Percentiles rank a stretch among this genome's conserved stretches.
phyloP scores from a whole-genome alignment of 2,888 invertebrate genomes.

The Rhimphoctona megacephalus region DNA sequence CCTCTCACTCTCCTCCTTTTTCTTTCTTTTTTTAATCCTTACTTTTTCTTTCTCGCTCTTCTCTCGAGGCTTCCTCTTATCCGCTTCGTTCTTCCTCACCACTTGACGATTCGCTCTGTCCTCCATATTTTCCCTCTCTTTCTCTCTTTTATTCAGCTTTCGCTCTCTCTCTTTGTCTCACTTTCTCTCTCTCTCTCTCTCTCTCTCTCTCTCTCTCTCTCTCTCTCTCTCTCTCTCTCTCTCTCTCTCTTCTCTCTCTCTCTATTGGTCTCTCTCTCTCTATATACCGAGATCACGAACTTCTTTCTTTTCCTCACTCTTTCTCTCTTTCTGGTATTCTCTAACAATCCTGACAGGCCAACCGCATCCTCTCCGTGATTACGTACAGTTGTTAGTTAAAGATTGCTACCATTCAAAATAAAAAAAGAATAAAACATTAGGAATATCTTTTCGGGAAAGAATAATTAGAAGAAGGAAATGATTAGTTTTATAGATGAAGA shows the following conservation, averaged over 20 bases:
- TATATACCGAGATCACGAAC: constrained; percentile 58
- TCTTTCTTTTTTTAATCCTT: constrained; percentile 60
- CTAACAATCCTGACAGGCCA: constrained; percentile 66
- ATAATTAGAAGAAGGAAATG: background rate
- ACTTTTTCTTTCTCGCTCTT: constrained; percentile 53
- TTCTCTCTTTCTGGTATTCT: constrained; percentile 53
- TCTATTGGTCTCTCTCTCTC: constrained; percentile 76
- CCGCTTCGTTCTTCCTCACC: constrained; percentile 72
- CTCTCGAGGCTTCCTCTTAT: constrained; percentile 65
- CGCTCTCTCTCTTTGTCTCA: constrained; percentile 75
- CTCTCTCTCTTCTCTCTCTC: constrained; percentile 74
- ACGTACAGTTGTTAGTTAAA: constrained; percentile 53
- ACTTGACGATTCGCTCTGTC: constrained; percentile 54
- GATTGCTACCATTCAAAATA: constrained; percentile 44
- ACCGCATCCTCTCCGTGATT: constrained; percentile 62
- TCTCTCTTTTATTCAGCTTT: constrained; percentile 73
- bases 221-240: constrained; percentile 74
- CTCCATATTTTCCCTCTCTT: constrained; percentile 73
- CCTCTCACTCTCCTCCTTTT: constrained; percentile 69
- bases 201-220: constrained; percentile 57
- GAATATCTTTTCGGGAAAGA: background rate
- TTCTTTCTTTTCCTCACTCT: constrained; percentile 46
- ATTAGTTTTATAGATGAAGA: background rate
- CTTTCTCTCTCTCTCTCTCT: constrained; percentile 66
- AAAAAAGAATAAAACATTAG: background rate